Base-by-base conservation (phyloP, 2,797 vertebrate genomes). In the Epinephelus malabaricus region DNA sequence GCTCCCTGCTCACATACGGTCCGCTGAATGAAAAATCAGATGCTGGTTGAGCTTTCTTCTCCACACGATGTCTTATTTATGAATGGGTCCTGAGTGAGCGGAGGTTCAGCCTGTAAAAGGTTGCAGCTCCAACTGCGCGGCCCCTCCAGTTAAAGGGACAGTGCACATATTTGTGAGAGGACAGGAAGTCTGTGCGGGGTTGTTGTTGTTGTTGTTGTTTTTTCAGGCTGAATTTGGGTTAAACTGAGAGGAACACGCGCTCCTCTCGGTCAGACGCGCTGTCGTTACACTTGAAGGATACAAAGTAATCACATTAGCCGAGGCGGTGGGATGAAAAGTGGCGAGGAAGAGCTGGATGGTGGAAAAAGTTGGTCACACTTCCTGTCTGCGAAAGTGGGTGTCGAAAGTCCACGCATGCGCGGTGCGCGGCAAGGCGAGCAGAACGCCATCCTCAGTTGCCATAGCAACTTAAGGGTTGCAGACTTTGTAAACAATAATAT, bases 71-170 rank as follows among this genome's bases (percentile, higher is more conserved):
- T 92, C 88, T 95, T 94, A 95, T 96, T 97, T 96, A 95, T 97
- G 96, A 97, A 97, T 97, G 96, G 93, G 87, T 89, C 88, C 90
- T 88, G 94, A 94, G 68, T 86, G 93, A 94, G 86, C 70, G 82
- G 82, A 82, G 79, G 69, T n/a, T 68, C 55, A 92, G 86, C 90
- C 93, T 87, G 91, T 92, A 86, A 68, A 86, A 74, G 61, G 65
- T 70, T 77, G 54, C 75, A 6, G 40, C 58, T 78, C 82, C 58
- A 8, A 47, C 62, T 58, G 81, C 54, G 63, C 70, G 15, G 80
- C 93, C 86, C 95, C 88, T 62, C 71, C 49, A 82, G 81, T 97
- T 96, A 96, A 97, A 97, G 96, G 40, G 87, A 72, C 93, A 93
- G 94, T 63, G 23, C 82, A 25, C 69, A 0, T 7, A 38, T 46